Base-by-base conservation (phyloP, 2,797 vertebrate genomes). In the Sebastolobus alascanus region DNA sequence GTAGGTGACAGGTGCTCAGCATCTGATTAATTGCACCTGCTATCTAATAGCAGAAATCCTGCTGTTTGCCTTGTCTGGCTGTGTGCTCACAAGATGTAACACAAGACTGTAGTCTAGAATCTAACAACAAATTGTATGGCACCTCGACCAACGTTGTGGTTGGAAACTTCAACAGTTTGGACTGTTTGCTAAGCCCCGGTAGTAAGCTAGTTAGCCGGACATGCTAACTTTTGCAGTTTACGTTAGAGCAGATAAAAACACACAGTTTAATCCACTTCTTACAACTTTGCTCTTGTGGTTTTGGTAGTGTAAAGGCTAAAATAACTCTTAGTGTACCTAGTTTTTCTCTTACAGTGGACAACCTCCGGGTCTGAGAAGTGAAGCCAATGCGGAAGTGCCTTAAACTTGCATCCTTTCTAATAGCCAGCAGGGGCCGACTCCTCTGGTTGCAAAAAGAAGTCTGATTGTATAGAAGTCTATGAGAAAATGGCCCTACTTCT, bases 391-490 rank as follows among this genome's bases (percentile, higher is more conserved):
- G 0, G 46, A 50, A 50, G 16, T 46, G 43, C 43, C 43, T 46
- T 46, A 46, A 50, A 50, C 46, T 0, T 50, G 46, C 18, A 0
- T 50, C 20, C 1, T 50, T 20, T 50, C 18, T 50, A 50, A 4
- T 0, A 20, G 18, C 18, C 18, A 50, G 0, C 46, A 50, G 46
- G 46, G 46, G 46, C 18, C 46, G 18, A 50, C 46, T 50, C 46
- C 0, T 50, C 18, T 20, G 18, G 46, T 50, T 50, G 18, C 46
- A 50, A 50, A 50, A 50, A 50, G 0, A 50, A 20, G 18, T 50
- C 46, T 0, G 8, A 50, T 0, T 50, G 46, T 50, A 50, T 50
- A 50, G 8, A 50, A 50, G 8, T 20, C 3, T 50, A 50, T 20
- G 46, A 20, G 18, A 50, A 50, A 50, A 50, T 25, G 25, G 25